phyloP scores from a whole-genome alignment of 2,797 vertebrate species.

The Manis pentadactyla region DNA sequence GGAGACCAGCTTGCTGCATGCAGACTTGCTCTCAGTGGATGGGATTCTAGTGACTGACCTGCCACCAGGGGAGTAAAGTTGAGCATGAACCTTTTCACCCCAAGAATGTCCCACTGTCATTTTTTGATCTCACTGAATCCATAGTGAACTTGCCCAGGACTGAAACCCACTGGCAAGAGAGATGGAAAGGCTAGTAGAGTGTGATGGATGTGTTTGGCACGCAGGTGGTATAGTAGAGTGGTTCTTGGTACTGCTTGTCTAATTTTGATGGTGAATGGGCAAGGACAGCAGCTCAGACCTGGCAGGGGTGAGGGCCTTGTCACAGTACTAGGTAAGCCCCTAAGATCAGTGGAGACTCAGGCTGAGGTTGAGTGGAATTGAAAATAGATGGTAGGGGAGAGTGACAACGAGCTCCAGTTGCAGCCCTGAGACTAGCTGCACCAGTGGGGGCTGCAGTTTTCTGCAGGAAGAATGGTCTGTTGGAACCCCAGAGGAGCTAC shows the following conservation, averaged over 20 bases:
- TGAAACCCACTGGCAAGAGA: too few relatives aligned
- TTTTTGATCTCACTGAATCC: too few relatives aligned
- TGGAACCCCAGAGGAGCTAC: background rate
- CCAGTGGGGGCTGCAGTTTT: background rate
- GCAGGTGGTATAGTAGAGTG: too few relatives aligned
- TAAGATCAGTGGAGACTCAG: background rate
- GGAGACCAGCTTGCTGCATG: too few relatives aligned
- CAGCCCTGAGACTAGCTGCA: background rate
- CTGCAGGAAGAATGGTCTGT: background rate
- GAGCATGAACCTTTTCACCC: too few relatives aligned
- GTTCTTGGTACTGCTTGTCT: background rate
- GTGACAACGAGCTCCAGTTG: background rate
- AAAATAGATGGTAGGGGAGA: background rate
- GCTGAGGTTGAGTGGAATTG: background rate
- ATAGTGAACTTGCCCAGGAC: too few relatives aligned
- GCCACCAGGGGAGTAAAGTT: too few relatives aligned
- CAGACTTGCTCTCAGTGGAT: too few relatives aligned
- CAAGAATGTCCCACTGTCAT: too few relatives aligned
- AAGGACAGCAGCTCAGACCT: background rate
- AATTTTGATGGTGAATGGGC: background rate
- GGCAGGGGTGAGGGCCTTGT: background rate
- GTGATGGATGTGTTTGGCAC: too few relatives aligned
- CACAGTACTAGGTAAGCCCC: background rate
- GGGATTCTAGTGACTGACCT: too few relatives aligned
- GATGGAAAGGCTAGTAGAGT: too few relatives aligned